Evolutionary conservation across 2,888 invertebrate genomes (phyloP), one percentile per base, ranked within the genome.

Genomic region (Selenia dentaria): DNA sequence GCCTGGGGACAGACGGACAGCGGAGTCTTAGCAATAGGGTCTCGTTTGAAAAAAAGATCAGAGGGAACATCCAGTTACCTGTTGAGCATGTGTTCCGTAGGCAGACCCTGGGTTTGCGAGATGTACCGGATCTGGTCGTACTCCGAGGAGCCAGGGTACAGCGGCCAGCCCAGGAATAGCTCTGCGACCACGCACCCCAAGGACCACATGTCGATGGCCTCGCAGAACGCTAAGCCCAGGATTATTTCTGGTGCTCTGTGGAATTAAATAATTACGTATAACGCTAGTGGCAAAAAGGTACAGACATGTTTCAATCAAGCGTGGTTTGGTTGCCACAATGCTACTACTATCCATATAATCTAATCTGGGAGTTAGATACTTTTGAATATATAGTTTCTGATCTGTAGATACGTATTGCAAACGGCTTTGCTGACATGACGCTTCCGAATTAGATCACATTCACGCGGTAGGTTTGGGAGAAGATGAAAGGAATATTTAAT

Each of bases 161-260:
- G 92, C 9, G 99, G 99, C 99, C 99, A 99, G 56, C 99, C 99
- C 29, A 99, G 93, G 91, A 99, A 99, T 62, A 99, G 92, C 83
- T 99, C 99, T 1, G 99, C 99, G 32, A 99, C 99, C 55, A 99
- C 99, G 89, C 99, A 99, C 46, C 99, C 99, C 60, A 99, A 92
- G 3, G 99, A 99, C 99, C 99, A 99, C 99, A 99, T 99, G 89
- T 99, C 99, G 70, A 99, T 99, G 8, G 99, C 98, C 87, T 99
- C 99, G 91, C 98, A 98, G 92, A 99, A 99, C 52, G 99, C 99
- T 67, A 99, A 92, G 12, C 99, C 99, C 70, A 98, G 92, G 74
- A 99, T 98, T 73, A 98, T 98, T 90, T 98, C 98, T 1, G 98
- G 98, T 22, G 98, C 98, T 62, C 99, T 95, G 74, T 0, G 29